Conservation (phyloP, 2,113 vertebrate species). For the Mixornis gularis region DNA sequence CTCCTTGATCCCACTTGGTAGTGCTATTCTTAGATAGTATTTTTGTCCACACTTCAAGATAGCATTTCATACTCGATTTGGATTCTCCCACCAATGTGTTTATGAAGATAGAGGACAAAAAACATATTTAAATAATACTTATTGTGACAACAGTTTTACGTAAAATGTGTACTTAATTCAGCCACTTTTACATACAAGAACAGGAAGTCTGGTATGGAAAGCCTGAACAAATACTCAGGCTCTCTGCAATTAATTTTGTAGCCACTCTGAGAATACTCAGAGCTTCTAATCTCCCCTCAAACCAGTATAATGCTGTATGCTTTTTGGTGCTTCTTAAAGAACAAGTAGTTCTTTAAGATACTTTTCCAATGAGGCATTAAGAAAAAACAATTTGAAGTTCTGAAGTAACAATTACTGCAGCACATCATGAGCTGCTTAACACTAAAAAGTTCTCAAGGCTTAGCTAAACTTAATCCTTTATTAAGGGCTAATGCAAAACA, state of each 20-base stretch:
- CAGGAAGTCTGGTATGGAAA: not conserved
- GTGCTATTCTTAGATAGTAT: not conserved
- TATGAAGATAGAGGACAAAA: not conserved
- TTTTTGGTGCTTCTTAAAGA: not conserved
- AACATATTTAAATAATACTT: not conserved
- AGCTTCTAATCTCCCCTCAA: not conserved
- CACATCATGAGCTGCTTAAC: not conserved
- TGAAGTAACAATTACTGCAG: not conserved
- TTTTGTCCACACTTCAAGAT: not conserved
- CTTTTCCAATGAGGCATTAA: not conserved
- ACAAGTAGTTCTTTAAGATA: not conserved
- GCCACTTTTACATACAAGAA: not conserved
- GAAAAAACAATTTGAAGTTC: not conserved
- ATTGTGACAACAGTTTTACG: not conserved
- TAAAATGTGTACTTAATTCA: not conserved
- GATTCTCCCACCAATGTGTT: not conserved
- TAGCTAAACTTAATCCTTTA: not conserved
- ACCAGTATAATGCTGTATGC: not conserved
- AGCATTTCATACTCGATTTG: not conserved
- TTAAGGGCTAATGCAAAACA: not conserved
- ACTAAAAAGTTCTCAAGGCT: not conserved
- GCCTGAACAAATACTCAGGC: not conserved
- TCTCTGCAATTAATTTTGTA: conserved; percentile 15
- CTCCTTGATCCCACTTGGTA: not conserved
- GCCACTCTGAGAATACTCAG: not conserved